Evolutionary conservation across 1,140 invertebrate species (phyloP), one percentile per base, ranked within the genome.

Genomic region (Drusus annulatus): DNA sequence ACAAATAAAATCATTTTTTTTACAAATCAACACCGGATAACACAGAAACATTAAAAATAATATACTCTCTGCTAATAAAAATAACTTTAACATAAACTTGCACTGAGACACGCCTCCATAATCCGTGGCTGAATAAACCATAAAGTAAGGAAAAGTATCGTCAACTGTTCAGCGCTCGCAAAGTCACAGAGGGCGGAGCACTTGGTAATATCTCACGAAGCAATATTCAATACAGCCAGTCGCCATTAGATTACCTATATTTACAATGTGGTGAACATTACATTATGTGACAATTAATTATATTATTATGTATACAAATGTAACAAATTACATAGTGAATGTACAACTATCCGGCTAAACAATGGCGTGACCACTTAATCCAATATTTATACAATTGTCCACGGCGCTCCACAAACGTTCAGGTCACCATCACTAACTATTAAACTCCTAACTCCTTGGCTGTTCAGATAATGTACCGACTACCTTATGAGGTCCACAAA

Each of bases 181-280:
- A 7, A 36, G n/a, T 58, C n/a, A 21, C 54, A 58, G 54, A 58
- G 54, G 21, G 54, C 17, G 54, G 54, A 8, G 54, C 54, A 19
- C n/a, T 8, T 19, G n/a, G 17, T 58, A 28, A 68, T 68, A 68
- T 68, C 63, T 68, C 36, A 68, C 31, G 6, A 17, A 45, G 31
- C 17, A 68, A 68, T 36, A 36, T 16, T 68, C 23, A 21, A 60
- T 68, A 45, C 63, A 68, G 63, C 25, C 28, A 31, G 23, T 21
- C 19, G 28, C 28, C 63, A 68, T 36, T 36, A 31, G 10, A 50
- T 31, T 68, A 68, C 17, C 31, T 68, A 68, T 73, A 73, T 73
- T 15, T 73, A 73, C 69, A 73, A 31, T 73, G 50, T 25, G 36
- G 69, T 52, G 69, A 73, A 73, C 69, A 73, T 23, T 25, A 65